Evolutionary conservation across 92 coral and sea anemone species (phyloP).

Genomic region (Muricea muricata): DNA sequence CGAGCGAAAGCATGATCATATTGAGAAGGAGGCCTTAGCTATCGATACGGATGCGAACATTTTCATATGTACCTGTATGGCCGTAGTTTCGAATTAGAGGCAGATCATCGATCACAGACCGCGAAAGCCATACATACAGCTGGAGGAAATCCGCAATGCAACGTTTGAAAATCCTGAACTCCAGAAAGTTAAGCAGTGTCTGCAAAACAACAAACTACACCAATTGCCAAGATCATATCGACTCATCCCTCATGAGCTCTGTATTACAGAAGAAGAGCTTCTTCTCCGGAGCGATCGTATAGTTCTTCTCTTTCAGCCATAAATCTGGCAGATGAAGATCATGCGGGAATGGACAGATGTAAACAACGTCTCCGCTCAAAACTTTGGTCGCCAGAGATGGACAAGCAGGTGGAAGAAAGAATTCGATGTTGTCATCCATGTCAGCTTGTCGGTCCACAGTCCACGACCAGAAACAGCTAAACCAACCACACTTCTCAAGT

Average conservation of each 20-base stretch:
- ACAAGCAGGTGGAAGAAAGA: too few relatives aligned
- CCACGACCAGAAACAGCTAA: too few relatives aligned
- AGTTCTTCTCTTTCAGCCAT: slow-evolving; percentile 60
- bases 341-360: too few relatives aligned
- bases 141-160: slow-evolving; percentile 46
- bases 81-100: slow-evolving; percentile 54
- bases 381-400: too few relatives aligned
- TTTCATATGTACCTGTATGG: slow-evolving; percentile 61
- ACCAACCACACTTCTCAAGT: background rate
- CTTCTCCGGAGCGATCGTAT: slow-evolving; percentile 56
- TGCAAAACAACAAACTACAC: slow-evolving; percentile 35
- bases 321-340: too few relatives aligned
- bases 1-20: background rate
- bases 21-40: slow-evolving; percentile 6
- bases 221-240: slow-evolving; percentile 41
- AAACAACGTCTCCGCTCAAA: too few relatives aligned
- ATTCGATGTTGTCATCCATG: too few relatives aligned
- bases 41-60: slow-evolving; percentile 60
- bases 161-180: slow-evolving; percentile 50
- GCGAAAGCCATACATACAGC: slow-evolving; percentile 55
- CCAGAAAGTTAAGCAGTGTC: slow-evolving; percentile 23
- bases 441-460: too few relatives aligned
- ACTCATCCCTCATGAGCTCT: slow-evolving; percentile 59
- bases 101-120: slow-evolving; percentile 59
- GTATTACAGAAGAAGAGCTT: slow-evolving; percentile 59